phyloP scores from a whole-genome alignment of 2,888 invertebrate genomes.

The Hyppa rectilinea region DNA sequence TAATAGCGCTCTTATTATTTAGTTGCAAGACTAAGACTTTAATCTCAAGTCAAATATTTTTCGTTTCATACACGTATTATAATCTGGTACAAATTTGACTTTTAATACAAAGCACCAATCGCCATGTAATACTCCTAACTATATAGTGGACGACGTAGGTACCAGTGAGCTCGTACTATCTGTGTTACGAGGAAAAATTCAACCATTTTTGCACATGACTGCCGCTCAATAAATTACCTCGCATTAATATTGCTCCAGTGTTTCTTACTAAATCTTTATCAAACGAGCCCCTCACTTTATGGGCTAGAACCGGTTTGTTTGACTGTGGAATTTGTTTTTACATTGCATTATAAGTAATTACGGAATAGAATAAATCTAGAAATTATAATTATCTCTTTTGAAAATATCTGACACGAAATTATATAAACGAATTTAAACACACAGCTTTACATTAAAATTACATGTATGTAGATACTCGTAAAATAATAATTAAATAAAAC shows the following conservation, averaged over 20 bases:
- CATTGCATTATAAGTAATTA: conserved; percentile 4
- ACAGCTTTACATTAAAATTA: neutral
- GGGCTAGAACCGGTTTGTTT: neutral
- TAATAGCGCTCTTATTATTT: neutral
- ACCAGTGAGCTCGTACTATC: conserved; percentile 11
- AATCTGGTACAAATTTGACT: conserved; percentile 20
- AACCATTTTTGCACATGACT: conserved; percentile 35
- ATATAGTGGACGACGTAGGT: neutral
- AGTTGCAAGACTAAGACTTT: neutral
- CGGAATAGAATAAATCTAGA: neutral
- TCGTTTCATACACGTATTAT: neutral
- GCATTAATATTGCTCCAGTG: conserved; percentile 26
- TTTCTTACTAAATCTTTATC: conserved; percentile 9
- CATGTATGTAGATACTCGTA: no score
- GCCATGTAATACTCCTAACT: conserved; percentile 6
- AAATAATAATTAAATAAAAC: no score
- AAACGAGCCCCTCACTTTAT: neutral
- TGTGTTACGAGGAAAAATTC: conserved; percentile 21
- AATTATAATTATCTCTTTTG: neutral
- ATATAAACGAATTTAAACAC: neutral
- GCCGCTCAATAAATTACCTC: conserved; percentile 31
- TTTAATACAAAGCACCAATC: conserved; percentile 7
- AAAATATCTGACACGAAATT: neutral
- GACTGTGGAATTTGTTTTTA: neutral
- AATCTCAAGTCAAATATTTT: neutral